phyloP scores from a whole-genome alignment of 2,888 invertebrate species.

The Deilephila elpenor region DNA sequence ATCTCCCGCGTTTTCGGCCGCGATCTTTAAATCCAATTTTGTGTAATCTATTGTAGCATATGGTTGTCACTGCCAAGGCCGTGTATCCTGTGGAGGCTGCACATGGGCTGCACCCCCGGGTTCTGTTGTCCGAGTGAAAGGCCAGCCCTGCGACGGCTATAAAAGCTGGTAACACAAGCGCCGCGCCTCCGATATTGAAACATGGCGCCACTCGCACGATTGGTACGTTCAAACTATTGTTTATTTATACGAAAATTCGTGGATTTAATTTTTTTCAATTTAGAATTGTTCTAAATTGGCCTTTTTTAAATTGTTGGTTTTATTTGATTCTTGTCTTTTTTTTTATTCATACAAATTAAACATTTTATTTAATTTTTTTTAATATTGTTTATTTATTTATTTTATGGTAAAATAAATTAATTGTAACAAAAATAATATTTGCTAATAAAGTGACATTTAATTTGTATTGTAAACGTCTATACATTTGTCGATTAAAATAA shows the following conservation, averaged over 20 bases:
- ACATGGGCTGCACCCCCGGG: constrained; percentile 61
- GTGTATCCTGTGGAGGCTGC: constrained; percentile 36
- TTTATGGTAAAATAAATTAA: too few relatives aligned
- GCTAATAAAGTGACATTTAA: background rate
- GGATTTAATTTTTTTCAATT: background rate
- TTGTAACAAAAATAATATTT: too few relatives aligned
- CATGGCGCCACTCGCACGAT: constrained; percentile 75
- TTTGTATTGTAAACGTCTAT: too few relatives aligned
- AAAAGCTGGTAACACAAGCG: constrained; percentile 69
- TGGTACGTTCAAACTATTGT: constrained; percentile 69
- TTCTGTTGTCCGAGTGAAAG: constrained; percentile 64
- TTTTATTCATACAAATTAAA: background rate
- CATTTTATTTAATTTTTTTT: background rate
- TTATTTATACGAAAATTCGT: constrained; percentile 41
- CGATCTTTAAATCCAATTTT: constrained; percentile 1
- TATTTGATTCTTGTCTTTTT: background rate
- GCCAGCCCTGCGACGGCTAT: constrained; percentile 67
- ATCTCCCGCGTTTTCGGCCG: background rate
- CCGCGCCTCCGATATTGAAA: constrained; percentile 77
- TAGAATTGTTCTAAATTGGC: background rate
- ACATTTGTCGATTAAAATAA: too few relatives aligned
- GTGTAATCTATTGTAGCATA: too few relatives aligned
- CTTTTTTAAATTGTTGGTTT: background rate
- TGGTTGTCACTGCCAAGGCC: constrained; percentile 6
- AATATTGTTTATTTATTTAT: background rate